Evolutionary conservation across 2,797 vertebrate genomes (phyloP).

Genomic region (Salmo trutta): DNA sequence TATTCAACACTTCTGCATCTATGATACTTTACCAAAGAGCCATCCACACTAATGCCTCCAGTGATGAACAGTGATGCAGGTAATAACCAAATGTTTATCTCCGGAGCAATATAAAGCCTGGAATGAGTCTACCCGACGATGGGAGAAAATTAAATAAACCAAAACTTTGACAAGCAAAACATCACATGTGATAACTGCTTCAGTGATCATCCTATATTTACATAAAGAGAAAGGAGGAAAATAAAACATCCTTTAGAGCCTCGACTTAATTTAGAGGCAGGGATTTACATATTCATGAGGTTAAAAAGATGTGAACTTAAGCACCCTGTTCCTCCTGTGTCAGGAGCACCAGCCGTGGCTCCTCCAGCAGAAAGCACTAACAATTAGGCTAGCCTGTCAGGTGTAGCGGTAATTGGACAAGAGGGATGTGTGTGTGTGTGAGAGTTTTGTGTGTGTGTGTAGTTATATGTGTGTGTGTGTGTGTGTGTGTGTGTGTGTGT

Average conservation of each 20-base stretch:
- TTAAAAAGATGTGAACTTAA: conserved; percentile 54
- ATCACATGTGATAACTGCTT: conserved; percentile 48
- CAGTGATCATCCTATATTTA: conserved; percentile 31
- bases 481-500: not conserved
- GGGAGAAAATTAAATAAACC: conserved; percentile 31
- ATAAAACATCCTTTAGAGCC: conserved; percentile 52
- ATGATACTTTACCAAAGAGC: not conserved
- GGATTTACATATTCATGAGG: conserved; percentile 67
- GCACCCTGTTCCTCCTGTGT: conserved; percentile 38
- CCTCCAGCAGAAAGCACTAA: conserved; percentile 33
- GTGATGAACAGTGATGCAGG: conserved; percentile 21
- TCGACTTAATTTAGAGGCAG: conserved; percentile 19
- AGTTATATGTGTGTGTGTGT: conserved; percentile 1
- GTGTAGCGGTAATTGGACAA: conserved; percentile 54
- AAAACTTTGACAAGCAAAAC: conserved; percentile 46
- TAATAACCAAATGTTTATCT: conserved; percentile 35
- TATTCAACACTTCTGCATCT: not conserved
- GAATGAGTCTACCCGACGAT: conserved; percentile 21
- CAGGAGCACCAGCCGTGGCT: conserved; percentile 41
- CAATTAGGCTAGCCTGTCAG: conserved; percentile 64
- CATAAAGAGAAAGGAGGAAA: conserved; percentile 54
- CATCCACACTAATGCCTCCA: conserved; percentile 17
- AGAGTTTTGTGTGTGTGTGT: not conserved
- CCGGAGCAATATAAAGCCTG: conserved; percentile 34
- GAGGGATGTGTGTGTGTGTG: not conserved